Evolutionary conservation across 2,797 vertebrate species (phyloP).

Genomic region (Pseudopleuronectes americanus): DNA sequence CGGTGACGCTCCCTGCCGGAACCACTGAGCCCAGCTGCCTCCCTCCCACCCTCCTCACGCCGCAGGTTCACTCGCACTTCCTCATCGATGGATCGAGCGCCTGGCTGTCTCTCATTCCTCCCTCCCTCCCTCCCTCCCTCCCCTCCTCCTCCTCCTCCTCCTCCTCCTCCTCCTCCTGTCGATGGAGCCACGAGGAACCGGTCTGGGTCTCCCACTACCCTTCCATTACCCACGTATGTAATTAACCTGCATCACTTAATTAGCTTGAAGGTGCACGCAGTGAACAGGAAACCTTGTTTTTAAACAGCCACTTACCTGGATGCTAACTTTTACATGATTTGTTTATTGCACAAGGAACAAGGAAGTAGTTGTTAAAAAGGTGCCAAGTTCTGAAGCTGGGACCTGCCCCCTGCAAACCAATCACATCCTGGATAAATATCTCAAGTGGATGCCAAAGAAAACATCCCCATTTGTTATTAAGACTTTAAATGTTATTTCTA

Average conservation of each 20-base stretch:
- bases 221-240: constrained; percentile 50
- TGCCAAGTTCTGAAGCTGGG: constrained; percentile 23
- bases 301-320: too few relatives aligned
- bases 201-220: constrained; percentile 30
- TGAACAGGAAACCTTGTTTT: not conserved
- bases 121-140: constrained; percentile 16
- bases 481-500: too few relatives aligned
- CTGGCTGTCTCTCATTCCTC: not conserved
- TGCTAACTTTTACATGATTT: not conserved
- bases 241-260: constrained; percentile 18
- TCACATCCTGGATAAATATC: constrained; percentile 1
- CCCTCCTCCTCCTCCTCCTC: too few relatives aligned
- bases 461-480: too few relatives aligned
- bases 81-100: constrained; percentile 51
- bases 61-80: constrained; percentile 64
- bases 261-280: too few relatives aligned
- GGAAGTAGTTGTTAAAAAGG: constrained; percentile 45
- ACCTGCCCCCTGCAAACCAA: constrained; percentile 68
- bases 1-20: constrained; percentile 20
- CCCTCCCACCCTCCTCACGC: constrained; percentile 29
- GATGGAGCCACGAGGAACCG: constrained; percentile 25
- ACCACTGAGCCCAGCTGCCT: constrained; percentile 30
- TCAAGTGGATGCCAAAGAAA: not conserved
- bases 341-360: constrained; percentile 38
- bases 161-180: constrained; percentile 1